Evolutionary conservation across 2,797 vertebrate genomes (phyloP), one percentile per base, ranked within the genome.

Genomic region (Prionace glauca): DNA sequence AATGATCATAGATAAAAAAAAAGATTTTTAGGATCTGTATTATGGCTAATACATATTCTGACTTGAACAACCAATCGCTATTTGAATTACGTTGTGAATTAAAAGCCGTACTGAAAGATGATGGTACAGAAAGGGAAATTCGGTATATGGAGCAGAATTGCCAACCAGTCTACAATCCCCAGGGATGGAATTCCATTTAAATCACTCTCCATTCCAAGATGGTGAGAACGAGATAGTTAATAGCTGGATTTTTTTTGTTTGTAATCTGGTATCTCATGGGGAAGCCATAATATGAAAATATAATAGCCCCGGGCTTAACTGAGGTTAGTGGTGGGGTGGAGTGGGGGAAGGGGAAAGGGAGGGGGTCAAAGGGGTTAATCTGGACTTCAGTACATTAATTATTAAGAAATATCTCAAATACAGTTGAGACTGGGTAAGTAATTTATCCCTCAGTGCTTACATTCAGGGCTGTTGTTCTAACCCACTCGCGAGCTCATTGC

Each of bases 141-240:
- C 69, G 77, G 26, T n/a, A 74, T 26, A 22, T 4, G 9, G 32
- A 95, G 93, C 69, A 95, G 69, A 41, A 77, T 95, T 95, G 56
- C 93, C 93, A 77, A 29, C 45, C 2, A 72, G 67, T 26, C 60
- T 56, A 95, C 41, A 50, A n/a, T 77, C 45, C 69, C 71, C 14
- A 5, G 45, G 45, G 93, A 60, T 9, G 26, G 93, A 95, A 95
- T 60, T 77, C 93, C 71, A 95, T 74, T 95, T 77, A 77, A 95
- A 60, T 77, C 93, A 50, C 8, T 74, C 16, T 56, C 41, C 71
- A 32, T 71, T 95, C 60, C 45, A 56, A 74, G 71, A 45, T 95
- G 29, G 69, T 95, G 93, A 95, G 71, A 56, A 95, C 74, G 93
- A 95, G 69, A 72, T 56, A 95, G 93, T 56, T 95, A 74, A n/a